Evolutionary conservation across 2,797 vertebrate species (phyloP).

Genomic region (Yasuhikotakia modesta): DNA sequence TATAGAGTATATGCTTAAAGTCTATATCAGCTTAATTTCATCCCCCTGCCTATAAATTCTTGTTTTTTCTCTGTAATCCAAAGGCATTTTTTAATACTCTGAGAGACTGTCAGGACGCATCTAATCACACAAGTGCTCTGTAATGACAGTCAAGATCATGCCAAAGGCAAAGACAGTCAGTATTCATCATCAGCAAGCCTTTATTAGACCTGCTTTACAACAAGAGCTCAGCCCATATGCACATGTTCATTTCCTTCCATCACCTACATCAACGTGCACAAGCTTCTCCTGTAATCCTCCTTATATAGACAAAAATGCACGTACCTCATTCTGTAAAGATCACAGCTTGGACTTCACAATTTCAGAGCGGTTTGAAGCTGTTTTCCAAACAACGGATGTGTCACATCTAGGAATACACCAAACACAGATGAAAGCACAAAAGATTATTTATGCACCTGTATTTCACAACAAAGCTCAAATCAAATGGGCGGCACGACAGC

Average conservation of each 20-base stretch:
- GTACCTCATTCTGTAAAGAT: too few species aligned
- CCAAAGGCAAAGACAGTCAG: constrained; percentile 32
- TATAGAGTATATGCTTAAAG: neutral
- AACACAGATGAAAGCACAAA: constrained; percentile 31
- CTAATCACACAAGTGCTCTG: constrained; percentile 4
- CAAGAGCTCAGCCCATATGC: constrained; percentile 20
- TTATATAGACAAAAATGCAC: neutral
- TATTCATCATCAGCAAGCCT: constrained; percentile 24
- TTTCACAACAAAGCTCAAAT: constrained; percentile 38
- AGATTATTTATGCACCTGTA: constrained; percentile 17
- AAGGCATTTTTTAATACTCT: constrained; percentile 4
- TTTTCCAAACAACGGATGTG: constrained; percentile 6
- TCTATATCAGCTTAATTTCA: neutral
- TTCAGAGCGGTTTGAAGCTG: neutral
- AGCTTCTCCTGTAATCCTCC: neutral
- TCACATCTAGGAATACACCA: constrained; percentile 1
- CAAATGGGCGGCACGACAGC: constrained; percentile 8
- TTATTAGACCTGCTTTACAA: constrained; percentile 1
- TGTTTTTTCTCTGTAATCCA: constrained; percentile 20
- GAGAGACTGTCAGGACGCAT: constrained; percentile 11
- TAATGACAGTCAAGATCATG: constrained; percentile 33
- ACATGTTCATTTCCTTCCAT: constrained; percentile 17
- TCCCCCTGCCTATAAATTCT: neutral
- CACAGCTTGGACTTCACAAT: neutral
- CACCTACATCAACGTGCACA: neutral